These are phyloP conservation scores for Caenorhabditis doughertyi DNA, from an alignment of 2,888 invertebrate species.

Conservation along the genomic window DNA sequence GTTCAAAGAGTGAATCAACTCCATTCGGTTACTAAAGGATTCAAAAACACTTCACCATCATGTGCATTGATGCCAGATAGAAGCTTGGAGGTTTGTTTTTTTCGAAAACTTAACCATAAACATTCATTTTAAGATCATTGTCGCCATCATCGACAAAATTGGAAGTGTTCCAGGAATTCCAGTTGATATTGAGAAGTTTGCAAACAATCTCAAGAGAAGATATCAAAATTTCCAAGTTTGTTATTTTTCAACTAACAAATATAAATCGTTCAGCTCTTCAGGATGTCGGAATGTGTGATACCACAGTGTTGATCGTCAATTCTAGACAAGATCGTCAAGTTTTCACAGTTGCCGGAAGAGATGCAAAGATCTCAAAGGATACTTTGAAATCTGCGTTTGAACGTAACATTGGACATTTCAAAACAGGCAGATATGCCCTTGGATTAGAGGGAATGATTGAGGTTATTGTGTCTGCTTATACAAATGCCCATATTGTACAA, in stretches of 20 bases:
- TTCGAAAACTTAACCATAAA: no score
- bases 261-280: slow-evolving; percentile 51
- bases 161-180: slow-evolving; percentile 76
- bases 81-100: slow-evolving; percentile 72
- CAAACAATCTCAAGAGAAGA: slow-evolving; percentile 78
- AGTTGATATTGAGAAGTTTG: slow-evolving; percentile 81
- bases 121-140: slow-evolving; percentile 75
- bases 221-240: slow-evolving; percentile 81
- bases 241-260: not conserved
- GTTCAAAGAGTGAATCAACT: slow-evolving; percentile 78
- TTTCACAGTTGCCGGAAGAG: slow-evolving; percentile 81
- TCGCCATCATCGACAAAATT: slow-evolving; percentile 79
- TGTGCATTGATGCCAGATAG: slow-evolving; percentile 76
- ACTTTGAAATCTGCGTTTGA: slow-evolving; percentile 81
- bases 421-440: slow-evolving; percentile 71
- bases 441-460: slow-evolving; percentile 80
- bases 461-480: slow-evolving; percentile 81
- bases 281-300: slow-evolving; percentile 81
- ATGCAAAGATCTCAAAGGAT: slow-evolving; percentile 80
- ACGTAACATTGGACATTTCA: slow-evolving; percentile 77
- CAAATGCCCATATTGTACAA: slow-evolving; percentile 81
- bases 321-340: slow-evolving; percentile 81
- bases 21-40: slow-evolving; percentile 76
- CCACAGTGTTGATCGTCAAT: slow-evolving; percentile 81
- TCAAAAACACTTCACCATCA: slow-evolving; percentile 79